phyloP scores from a whole-genome alignment of 2,797 vertebrate genomes.

The Rhabdophis nuchalis region DNA sequence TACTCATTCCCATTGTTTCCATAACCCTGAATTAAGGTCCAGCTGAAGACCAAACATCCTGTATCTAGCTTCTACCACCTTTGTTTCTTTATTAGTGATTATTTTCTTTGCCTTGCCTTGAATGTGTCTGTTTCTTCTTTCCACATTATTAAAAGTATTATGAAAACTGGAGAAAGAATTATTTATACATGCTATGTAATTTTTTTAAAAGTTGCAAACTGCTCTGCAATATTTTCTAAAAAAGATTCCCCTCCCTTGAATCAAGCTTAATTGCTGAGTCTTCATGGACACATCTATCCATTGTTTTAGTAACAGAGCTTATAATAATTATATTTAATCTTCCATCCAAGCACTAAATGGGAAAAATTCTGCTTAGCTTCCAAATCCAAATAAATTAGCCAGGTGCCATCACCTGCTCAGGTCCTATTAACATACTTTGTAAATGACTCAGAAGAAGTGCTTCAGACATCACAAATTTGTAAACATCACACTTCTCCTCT shows the following conservation, averaged over 20 bases:
- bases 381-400: not conserved
- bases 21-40: not conserved
- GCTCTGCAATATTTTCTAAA: conserved; percentile 15
- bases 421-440: not conserved
- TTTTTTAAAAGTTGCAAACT: not conserved
- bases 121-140: not conserved
- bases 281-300: not conserved
- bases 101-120: not conserved
- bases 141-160: not conserved
- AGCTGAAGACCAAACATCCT: not conserved
- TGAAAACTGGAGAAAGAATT: not conserved
- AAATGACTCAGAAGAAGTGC: not conserved
- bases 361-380: not conserved
- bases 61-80: not conserved
- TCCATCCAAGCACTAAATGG: not conserved
- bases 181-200: not conserved
- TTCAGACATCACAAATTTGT: not conserved
- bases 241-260: not conserved
- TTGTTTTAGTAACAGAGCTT: not conserved
- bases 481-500: not conserved
- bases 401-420: not conserved
- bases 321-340: not conserved
- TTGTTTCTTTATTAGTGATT: not conserved
- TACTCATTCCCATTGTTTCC: not conserved
- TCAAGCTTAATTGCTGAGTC: not conserved